These are phyloP conservation scores for Dromococcyx pavoninus DNA, from an alignment of 2,797 vertebrate genomes.

Conservation along the genomic window DNA sequence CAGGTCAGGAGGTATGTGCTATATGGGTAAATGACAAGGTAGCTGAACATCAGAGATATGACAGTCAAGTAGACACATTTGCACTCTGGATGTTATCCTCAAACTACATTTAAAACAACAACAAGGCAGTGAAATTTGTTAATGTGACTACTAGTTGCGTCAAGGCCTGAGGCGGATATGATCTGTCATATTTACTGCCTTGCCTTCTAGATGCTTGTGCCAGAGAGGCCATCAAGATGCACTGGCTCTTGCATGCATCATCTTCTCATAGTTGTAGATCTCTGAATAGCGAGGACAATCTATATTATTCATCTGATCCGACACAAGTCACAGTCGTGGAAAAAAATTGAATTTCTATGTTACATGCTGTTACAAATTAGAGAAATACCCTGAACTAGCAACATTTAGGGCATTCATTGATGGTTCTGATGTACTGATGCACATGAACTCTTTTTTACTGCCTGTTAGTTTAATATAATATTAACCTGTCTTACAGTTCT, in stretches of 20 bases:
- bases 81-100: neutral
- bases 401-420: neutral
- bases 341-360: neutral
- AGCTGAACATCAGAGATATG: neutral
- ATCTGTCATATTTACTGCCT: conserved; percentile 27
- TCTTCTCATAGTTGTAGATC: neutral
- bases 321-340: neutral
- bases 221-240: neutral
- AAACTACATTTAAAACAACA: conserved; percentile 14
- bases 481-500: neutral
- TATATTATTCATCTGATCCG: neutral
- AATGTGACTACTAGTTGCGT: neutral
- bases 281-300: neutral
- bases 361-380: neutral
- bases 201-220: neutral
- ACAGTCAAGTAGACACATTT: neutral
- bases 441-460: neutral
- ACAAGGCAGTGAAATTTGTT: neutral
- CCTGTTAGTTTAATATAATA: neutral
- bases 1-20: neutral
- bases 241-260: neutral
- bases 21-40: neutral
- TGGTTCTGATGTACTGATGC: neutral
- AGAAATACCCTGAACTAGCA: neutral
- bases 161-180: neutral